A percentile compares a stretch with the other conserved stretches of the same genome.
phyloP scores from a whole-genome alignment of 2,113 vertebrate genomes.

The Podiceps cristatus region DNA sequence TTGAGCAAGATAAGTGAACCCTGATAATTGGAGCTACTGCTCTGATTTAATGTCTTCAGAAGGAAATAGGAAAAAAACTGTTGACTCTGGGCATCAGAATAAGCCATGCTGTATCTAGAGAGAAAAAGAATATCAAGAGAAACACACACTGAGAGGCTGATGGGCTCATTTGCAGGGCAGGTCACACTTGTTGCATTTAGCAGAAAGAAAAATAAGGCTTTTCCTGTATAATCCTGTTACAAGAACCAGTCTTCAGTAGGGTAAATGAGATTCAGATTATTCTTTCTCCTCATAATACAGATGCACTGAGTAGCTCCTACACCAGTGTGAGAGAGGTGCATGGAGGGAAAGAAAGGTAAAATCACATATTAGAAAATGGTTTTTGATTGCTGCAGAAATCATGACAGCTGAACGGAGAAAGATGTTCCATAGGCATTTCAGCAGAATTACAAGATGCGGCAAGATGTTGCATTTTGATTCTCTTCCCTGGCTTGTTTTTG shows the following conservation, averaged over 20 bases:
- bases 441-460: not conserved
- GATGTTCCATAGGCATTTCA: not conserved
- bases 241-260: not conserved
- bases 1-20: not conserved
- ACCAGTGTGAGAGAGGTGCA: not conserved
- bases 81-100: not conserved
- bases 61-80: not conserved
- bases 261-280: not conserved
- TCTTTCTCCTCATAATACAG: not conserved
- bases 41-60: not conserved
- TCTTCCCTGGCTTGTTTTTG: not conserved
- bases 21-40: not conserved
- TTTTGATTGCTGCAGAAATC: not conserved
- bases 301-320: not conserved
- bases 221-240: not conserved
- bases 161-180: not conserved
- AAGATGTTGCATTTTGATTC: not conserved
- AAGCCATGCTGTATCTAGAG: not conserved
- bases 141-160: not conserved
- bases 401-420: not conserved
- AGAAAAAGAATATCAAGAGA: not conserved
- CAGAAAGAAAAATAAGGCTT: not conserved
- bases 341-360: not conserved
- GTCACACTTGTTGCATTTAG: not conserved
- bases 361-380: not conserved